phyloP scores from a whole-genome alignment of 2,888 invertebrate species.

The Latrodectus elegans region DNA sequence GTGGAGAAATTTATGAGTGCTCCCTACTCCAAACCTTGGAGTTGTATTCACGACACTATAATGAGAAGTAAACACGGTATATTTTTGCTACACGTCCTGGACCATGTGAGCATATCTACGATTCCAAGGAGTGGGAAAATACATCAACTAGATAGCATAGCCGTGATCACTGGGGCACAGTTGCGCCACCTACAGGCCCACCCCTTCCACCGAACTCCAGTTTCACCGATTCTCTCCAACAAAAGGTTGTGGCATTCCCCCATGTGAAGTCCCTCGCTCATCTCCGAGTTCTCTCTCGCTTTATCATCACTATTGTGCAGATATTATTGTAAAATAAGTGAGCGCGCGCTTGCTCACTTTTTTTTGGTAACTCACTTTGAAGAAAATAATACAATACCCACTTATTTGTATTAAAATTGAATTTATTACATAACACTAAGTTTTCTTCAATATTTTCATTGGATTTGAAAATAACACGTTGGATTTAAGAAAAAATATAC shows the following conservation, averaged over 20 bases:
- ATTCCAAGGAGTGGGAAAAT: background rate
- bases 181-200: constrained; percentile 1
- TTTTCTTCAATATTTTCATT: too few relatives aligned
- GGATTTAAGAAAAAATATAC: too few relatives aligned
- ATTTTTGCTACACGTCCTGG: background rate
- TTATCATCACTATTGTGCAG: too few relatives aligned
- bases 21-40: background rate
- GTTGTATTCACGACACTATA: background rate
- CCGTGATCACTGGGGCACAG: background rate
- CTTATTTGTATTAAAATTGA: too few relatives aligned
- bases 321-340: too few relatives aligned
- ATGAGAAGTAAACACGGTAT: constrained; percentile 2
- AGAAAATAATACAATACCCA: too few relatives aligned
- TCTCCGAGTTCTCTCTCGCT: too few relatives aligned
- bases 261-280: background rate
- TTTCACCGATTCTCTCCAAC: background rate
- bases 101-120: background rate
- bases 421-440: too few relatives aligned
- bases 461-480: too few relatives aligned
- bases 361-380: too few relatives aligned
- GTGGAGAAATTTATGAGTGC: background rate
- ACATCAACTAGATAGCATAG: constrained; percentile 1
- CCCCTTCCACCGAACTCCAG: background rate
- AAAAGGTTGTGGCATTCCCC: background rate
- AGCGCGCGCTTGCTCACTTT: too few relatives aligned